These are phyloP conservation scores for Acrobasis suavella DNA, from an alignment of 2,888 invertebrate species.

Conservation along the genomic window DNA sequence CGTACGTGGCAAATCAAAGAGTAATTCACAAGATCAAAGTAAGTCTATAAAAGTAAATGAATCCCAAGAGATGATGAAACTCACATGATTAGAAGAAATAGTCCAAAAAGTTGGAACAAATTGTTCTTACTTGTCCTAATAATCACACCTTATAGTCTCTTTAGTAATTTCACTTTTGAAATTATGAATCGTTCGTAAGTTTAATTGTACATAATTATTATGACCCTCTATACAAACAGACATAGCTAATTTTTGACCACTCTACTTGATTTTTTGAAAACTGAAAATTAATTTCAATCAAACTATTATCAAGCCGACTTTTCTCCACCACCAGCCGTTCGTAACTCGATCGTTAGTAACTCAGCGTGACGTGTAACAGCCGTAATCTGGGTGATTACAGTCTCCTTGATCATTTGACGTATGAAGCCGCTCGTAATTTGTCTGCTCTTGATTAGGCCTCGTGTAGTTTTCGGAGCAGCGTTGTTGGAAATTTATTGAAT, in stretches of 20 bases:
- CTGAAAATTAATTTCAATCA: too few species aligned
- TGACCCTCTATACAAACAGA: too few species aligned
- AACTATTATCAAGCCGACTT: too few species aligned
- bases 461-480: too few species aligned
- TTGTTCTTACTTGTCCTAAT: not conserved
- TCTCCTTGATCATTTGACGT: slow-evolving; percentile 16
- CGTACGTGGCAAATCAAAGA: slow-evolving; percentile 21
- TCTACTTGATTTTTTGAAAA: too few species aligned
- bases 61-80: not conserved
- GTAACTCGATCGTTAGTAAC: slow-evolving; percentile 12
- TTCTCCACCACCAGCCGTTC: too few species aligned
- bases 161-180: too few species aligned
- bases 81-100: not conserved
- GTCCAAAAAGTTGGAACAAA: not conserved
- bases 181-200: too few species aligned
- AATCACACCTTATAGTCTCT: too few species aligned
- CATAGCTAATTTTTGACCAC: too few species aligned
- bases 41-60: slow-evolving; percentile 17
- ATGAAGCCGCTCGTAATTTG: slow-evolving; percentile 1
- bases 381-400: slow-evolving; percentile 12
- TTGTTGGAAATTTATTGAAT: too few species aligned
- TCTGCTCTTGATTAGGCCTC: slow-evolving; percentile 5
- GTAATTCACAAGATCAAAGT: slow-evolving; percentile 2
- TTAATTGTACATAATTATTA: too few species aligned
- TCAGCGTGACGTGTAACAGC: slow-evolving; percentile 5